Percentiles rank a stretch among this genome's conserved stretches.
These are phyloP conservation scores for Cryptoblepharus egeriae DNA, from an alignment of 2,797 vertebrate species.

Conservation along the genomic window DNA sequence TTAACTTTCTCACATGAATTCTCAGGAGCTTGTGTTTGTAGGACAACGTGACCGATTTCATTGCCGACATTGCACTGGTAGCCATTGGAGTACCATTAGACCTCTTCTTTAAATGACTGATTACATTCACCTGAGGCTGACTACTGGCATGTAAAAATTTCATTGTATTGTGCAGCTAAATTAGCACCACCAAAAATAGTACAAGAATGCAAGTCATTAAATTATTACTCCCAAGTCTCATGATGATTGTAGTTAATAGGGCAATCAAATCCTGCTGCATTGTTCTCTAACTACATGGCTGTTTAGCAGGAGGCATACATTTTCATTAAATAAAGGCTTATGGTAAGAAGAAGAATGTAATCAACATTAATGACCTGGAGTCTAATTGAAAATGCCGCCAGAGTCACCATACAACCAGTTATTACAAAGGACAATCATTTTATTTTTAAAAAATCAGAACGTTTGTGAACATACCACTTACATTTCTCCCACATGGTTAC, in stretches of 20 bases:
- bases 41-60: constrained; percentile 28
- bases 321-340: constrained; percentile 77
- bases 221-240: constrained; percentile 74
- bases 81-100: not conserved
- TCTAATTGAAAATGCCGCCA: constrained; percentile 73
- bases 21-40: not conserved
- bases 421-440: constrained; percentile 65
- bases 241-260: constrained; percentile 75
- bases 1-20: constrained; percentile 17
- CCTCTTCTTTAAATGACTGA: constrained; percentile 48
- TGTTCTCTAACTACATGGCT: constrained; percentile 71
- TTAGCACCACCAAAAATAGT: constrained; percentile 69
- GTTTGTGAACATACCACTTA: constrained; percentile 56
- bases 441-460: constrained; percentile 38
- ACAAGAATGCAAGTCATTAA: constrained; percentile 74
- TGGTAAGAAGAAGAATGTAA: constrained; percentile 72
- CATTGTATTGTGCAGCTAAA: constrained; percentile 58
- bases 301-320: constrained; percentile 73
- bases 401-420: constrained; percentile 60
- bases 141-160: constrained; percentile 60
- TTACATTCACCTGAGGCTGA: constrained; percentile 52
- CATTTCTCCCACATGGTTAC: constrained; percentile 7
- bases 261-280: constrained; percentile 74
- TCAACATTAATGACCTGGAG: constrained; percentile 75
- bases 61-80: constrained; percentile 28